Conservation (phyloP, 2,797 vertebrate genomes). For the Atherinosoma microstoma region DNA sequence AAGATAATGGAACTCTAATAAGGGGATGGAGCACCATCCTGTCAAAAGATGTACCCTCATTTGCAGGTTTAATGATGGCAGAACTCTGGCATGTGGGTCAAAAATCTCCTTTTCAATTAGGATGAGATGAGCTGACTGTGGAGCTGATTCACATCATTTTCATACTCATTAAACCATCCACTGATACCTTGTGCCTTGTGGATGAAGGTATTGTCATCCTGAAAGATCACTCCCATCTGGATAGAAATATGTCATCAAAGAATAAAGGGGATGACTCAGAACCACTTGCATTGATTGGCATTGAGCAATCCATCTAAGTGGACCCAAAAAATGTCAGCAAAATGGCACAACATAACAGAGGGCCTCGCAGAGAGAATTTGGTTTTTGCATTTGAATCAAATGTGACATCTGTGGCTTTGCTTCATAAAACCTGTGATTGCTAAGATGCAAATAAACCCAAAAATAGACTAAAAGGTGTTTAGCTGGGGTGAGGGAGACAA, state of each 20-base stretch:
- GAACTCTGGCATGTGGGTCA: not conserved
- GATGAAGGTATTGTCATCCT: not conserved
- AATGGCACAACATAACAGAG: not conserved
- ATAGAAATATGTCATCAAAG: not conserved
- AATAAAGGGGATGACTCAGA: not conserved
- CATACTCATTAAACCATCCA: not conserved
- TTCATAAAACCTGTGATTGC: not conserved
- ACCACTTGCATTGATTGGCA: constrained; percentile 1
- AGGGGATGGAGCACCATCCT: not conserved
- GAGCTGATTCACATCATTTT: not conserved
- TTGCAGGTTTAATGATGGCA: not conserved
- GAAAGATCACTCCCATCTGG: not conserved
- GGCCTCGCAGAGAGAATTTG: not conserved
- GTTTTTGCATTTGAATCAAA: not conserved
- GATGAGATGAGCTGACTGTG: not conserved
- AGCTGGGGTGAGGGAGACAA: not conserved
- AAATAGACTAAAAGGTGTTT: constrained; percentile 3
- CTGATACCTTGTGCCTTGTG: not conserved
- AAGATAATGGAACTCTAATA: not conserved
- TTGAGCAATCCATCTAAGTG: not conserved
- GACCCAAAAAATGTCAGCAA: not conserved
- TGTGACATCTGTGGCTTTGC: not conserved
- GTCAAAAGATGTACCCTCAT: not conserved
- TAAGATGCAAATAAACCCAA: too few species aligned
- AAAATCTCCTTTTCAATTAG: not conserved